Evolutionary conservation across 2,113 vertebrate genomes (phyloP).

Genomic region (Cairina moschata): DNA sequence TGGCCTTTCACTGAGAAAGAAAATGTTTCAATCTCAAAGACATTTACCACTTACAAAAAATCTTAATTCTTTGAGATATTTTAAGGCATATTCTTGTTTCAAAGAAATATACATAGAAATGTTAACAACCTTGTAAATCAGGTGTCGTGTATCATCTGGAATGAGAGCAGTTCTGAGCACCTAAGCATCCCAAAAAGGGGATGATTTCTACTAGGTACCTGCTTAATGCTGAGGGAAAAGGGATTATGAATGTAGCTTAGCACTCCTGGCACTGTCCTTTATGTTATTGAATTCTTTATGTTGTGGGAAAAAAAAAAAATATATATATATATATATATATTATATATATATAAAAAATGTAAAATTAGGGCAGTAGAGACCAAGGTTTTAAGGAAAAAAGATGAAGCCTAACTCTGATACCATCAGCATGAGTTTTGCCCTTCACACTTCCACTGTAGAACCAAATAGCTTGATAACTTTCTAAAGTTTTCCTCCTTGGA

Average conservation of each 20-base stretch:
- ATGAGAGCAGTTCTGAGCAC: neutral
- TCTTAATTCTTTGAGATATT: neutral
- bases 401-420: neutral
- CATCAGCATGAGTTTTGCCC: neutral
- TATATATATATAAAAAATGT: too few species aligned
- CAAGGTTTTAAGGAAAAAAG: neutral
- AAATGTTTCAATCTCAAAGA: constrained; percentile 41
- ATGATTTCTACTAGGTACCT: neutral
- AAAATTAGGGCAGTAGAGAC: neutral
- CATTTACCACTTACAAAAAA: neutral
- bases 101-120: neutral
- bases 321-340: too few species aligned
- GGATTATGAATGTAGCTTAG: neutral
- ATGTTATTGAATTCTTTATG: neutral
- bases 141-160: neutral
- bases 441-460: neutral
- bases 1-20: neutral
- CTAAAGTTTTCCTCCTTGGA: neutral
- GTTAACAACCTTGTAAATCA: neutral
- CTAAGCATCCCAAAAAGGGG: neutral
- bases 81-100: neutral
- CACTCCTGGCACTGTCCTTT: neutral
- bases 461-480: neutral
- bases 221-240: neutral
- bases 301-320: neutral